phyloP scores from a whole-genome alignment of 2,888 invertebrate species.

The Scrobipalpa costella region DNA sequence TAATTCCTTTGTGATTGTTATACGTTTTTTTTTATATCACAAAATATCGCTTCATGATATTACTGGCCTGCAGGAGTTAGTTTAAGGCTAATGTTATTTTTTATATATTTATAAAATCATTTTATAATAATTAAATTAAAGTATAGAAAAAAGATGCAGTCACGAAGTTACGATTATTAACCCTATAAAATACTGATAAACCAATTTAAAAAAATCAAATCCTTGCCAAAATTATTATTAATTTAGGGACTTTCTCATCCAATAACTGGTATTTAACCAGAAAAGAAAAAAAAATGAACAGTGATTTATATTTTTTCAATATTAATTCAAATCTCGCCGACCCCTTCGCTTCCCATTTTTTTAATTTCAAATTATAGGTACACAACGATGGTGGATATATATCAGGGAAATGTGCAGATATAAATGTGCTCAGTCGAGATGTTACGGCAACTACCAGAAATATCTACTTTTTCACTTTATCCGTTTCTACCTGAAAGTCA shows the following conservation, averaged over 20 bases:
- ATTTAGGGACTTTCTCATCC: background rate
- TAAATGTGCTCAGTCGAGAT: background rate
- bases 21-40: too few species aligned
- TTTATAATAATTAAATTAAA: too few species aligned
- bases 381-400: background rate
- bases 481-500: background rate
- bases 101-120: too few species aligned
- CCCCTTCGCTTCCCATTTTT: background rate
- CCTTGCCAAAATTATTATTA: too few species aligned
- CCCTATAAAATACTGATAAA: too few species aligned
- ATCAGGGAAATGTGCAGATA: background rate
- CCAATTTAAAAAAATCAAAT: too few species aligned
- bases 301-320: background rate
- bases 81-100: too few species aligned
- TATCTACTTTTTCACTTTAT: slow-evolving; percentile 2
- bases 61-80: too few species aligned
- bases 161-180: too few species aligned
- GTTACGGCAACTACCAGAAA: background rate
- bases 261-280: background rate
- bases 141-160: too few species aligned
- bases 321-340: background rate
- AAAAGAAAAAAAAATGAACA: background rate
- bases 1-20: too few species aligned
- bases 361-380: background rate
- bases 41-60: too few species aligned